These are phyloP conservation scores for Coracopsis vasa DNA, from an alignment of 2,113 vertebrate species.

Conservation along the genomic window DNA sequence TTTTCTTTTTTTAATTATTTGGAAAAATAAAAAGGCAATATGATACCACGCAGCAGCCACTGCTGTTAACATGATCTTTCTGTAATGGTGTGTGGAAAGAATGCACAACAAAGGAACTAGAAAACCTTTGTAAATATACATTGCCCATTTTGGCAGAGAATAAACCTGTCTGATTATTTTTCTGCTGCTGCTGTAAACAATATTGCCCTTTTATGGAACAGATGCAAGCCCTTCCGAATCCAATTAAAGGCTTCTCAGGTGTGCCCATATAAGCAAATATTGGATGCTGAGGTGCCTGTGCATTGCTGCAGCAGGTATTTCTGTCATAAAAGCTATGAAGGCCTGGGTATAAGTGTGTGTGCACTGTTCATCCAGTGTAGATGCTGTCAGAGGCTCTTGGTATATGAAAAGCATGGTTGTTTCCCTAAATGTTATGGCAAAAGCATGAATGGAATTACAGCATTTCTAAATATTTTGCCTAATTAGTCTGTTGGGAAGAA, in stretches of 20 bases:
- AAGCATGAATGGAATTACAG: constrained; percentile 24
- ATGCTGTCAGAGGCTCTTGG: neutral
- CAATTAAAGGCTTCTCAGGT: neutral
- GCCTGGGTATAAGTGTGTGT: neutral
- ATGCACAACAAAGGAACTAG: neutral
- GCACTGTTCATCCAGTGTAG: neutral
- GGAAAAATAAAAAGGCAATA: neutral
- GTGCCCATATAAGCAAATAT: neutral
- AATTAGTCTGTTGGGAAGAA: constrained; percentile 58
- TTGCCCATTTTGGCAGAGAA: constrained; percentile 17
- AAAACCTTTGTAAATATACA: constrained; percentile 24
- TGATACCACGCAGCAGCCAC: neutral
- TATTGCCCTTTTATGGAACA: neutral
- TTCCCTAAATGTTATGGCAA: constrained; percentile 19
- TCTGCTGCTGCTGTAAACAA: neutral
- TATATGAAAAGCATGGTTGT: constrained; percentile 8
- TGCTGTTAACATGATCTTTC: constrained; percentile 16
- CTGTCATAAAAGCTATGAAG: neutral
- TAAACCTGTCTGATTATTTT: neutral
- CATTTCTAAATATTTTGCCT: constrained; percentile 58
- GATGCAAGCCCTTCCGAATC: neutral
- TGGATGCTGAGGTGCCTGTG: neutral
- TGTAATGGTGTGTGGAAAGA: neutral
- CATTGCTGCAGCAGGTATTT: neutral
- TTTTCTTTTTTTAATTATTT: neutral